Percentiles rank a stretch among this genome's conserved stretches.
Conservation (phyloP, 1,140 invertebrate species). For the Aphis gossypii region DNA sequence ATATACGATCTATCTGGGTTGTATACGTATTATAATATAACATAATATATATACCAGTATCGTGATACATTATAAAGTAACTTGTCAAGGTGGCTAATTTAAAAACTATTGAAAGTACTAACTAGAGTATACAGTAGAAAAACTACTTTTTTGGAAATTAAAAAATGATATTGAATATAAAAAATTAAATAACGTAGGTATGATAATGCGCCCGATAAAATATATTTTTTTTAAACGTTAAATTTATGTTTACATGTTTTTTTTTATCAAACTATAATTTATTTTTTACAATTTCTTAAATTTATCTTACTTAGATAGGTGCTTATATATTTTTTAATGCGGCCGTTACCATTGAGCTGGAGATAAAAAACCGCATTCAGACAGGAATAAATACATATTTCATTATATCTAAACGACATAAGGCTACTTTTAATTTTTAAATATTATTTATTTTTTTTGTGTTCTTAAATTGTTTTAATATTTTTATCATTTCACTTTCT, state of each 20-base stretch:
- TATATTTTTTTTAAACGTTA: neutral
- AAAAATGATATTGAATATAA: no score
- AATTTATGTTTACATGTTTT: neutral
- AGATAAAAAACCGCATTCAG: neutral
- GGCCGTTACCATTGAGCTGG: neutral
- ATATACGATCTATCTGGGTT: neutral
- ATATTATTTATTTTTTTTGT: neutral
- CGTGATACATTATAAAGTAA: neutral
- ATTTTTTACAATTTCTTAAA: neutral
- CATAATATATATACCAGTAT: neutral
- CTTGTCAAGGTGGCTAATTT: neutral
- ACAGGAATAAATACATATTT: neutral
- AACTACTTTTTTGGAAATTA: neutral
- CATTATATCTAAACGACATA: neutral
- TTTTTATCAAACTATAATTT: slow-evolving; percentile 5
- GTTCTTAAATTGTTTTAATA: neutral
- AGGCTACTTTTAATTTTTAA: neutral
- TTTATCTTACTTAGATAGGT: neutral
- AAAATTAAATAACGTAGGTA: neutral
- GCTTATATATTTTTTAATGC: neutral
- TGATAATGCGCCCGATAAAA: neutral
- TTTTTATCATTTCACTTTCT: neutral
- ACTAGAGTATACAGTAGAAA: neutral
- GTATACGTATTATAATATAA: neutral
- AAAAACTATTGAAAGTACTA: neutral